Base-by-base conservation (phyloP, 1,140 invertebrate species). In the Drosophila truncata region DNA sequence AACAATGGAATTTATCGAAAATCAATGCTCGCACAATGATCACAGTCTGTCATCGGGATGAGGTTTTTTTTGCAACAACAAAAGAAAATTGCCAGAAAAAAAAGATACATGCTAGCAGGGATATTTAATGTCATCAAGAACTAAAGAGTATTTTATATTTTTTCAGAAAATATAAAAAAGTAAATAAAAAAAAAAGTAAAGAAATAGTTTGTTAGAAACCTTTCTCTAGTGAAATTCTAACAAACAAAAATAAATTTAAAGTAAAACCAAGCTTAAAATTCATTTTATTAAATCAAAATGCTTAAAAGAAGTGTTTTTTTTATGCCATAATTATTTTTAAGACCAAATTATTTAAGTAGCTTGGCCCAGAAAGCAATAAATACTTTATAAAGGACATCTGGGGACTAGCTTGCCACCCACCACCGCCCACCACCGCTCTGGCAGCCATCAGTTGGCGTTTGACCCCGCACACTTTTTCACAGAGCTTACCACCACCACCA, bases 381-480 rank as follows among this genome's bases (percentile, higher is more conserved):
- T 55, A 55, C 20, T 37, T 25, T 55, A 37, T 55, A 37, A 37
- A 55, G 52, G 52, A 55, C 52, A 55, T 55, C 52, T 55, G 52
- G 52, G 52, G 14, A 81, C 2, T 11, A 3, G 23, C 44, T 42
- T 18, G 20, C 39, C 29, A 6, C 5, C 39, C 29, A 6, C 5
- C 31, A 18, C 18, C 18, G 8, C 18, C 18, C 18, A 4, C 18
- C 18, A 16, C 25, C 8, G 6, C 37, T 8, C 27, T 29, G 44
- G 23, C 47, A 42, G 11, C 35, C 20, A 63, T 61, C 72, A 73
- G 50, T 33, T 72, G 74, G 65, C 64, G 69, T 88, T 91, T 91
- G 79, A 83, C 80, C 78, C 64, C 50, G 61, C 52, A 25, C 52
- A 55, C 52, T 50, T 35, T 55, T 75, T 49, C 29, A 18, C 52